phyloP scores from a whole-genome alignment of 2,113 vertebrate species.

The Alaudala cheleensis region DNA sequence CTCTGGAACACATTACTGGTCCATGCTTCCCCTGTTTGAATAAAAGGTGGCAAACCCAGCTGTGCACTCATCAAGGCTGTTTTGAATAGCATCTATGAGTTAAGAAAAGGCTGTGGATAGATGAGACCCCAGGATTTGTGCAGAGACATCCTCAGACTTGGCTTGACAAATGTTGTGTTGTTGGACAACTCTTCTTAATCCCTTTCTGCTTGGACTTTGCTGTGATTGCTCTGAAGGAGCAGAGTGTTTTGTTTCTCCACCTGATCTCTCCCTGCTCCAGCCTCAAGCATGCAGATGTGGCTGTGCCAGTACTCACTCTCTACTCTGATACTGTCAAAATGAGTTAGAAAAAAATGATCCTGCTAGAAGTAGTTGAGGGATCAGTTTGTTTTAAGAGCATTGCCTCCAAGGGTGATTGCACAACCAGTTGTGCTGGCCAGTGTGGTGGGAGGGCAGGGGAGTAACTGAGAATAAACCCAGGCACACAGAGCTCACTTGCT shows the following conservation, averaged over 20 bases:
- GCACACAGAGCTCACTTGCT: background rate
- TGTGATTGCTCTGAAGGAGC: too few relatives aligned
- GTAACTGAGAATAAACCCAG: background rate
- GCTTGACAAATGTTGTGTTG: background rate
- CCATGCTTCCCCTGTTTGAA: constrained; percentile 29
- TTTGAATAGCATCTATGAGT: background rate
- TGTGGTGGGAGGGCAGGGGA: background rate
- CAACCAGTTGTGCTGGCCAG: background rate
- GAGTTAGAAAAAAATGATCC: background rate
- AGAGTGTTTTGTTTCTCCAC: background rate
- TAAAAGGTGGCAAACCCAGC: constrained; percentile 32
- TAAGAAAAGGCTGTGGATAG: background rate
- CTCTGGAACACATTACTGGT: constrained; percentile 58
- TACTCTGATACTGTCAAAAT: background rate
- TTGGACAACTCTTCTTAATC: background rate
- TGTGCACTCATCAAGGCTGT: background rate
- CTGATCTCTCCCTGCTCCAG: background rate
- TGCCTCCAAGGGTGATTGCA: background rate
- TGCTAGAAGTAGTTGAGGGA: background rate
- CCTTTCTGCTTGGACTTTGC: background rate
- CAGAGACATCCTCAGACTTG: background rate
- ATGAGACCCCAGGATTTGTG: background rate
- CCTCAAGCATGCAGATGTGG: background rate
- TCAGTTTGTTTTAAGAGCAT: background rate
- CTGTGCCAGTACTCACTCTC: background rate